phyloP scores from a whole-genome alignment of 2,888 invertebrate species.

The Bugulina stolonifera region DNA sequence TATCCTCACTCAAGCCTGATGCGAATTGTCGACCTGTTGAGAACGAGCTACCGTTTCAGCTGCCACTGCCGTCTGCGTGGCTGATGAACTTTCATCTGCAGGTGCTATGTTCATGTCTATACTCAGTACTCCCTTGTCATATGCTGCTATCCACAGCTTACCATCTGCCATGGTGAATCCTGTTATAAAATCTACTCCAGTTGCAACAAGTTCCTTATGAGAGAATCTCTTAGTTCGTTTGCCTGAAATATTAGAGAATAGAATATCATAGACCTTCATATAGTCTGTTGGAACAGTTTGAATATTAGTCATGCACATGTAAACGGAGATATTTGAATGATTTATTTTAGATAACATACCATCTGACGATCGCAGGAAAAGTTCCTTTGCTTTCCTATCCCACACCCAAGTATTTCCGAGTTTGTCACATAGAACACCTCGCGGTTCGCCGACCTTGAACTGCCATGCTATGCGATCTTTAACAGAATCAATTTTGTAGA shows the following conservation, averaged over 20 bases:
- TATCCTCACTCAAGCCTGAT: too few relatives aligned
- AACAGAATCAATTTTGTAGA: constrained; percentile 1
- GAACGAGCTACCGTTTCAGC: too few relatives aligned
- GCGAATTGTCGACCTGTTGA: too few relatives aligned
- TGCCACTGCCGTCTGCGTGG: too few relatives aligned
- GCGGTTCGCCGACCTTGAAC: not conserved
- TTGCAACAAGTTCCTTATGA: not conserved
- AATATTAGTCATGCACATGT: too few relatives aligned
- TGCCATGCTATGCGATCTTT: not conserved
- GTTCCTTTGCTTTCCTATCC: not conserved
- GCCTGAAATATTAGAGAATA: too few relatives aligned
- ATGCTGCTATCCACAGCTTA: not conserved
- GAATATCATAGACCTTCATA: too few relatives aligned
- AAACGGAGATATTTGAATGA: too few relatives aligned
- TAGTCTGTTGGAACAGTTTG: too few relatives aligned
- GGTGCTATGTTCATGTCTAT: not conserved
- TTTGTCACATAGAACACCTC: constrained; percentile 11
- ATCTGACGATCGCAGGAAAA: not conserved
- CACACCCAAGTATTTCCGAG: not conserved
- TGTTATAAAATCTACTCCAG: not conserved
- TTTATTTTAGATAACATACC: too few relatives aligned
- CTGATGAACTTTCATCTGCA: too few relatives aligned
- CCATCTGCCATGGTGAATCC: not conserved
- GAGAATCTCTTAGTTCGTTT: not conserved
- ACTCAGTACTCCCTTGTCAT: not conserved